These are phyloP conservation scores for Busseola fusca DNA, from an alignment of 2,888 invertebrate genomes.

Conservation along the genomic window DNA sequence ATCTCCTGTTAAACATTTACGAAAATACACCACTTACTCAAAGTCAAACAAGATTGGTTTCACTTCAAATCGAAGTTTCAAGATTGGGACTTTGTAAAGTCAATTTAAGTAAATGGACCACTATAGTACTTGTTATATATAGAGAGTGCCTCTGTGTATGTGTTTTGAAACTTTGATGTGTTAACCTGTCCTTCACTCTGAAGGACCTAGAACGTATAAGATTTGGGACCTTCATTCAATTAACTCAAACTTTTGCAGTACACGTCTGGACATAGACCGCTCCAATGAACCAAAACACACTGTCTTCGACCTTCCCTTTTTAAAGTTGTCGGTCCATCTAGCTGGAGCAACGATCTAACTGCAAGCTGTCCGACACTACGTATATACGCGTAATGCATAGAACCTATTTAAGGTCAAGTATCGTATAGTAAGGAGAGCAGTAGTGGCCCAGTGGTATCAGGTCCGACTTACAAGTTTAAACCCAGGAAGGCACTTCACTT, in stretches of 20 bases:
- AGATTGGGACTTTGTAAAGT: constrained; percentile 48
- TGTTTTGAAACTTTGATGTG: background rate
- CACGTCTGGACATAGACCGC: no score
- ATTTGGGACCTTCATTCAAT: background rate
- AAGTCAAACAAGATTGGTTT: constrained; percentile 40
- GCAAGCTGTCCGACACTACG: no score
- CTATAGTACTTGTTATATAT: constrained; percentile 20
- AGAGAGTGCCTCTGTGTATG: constrained; percentile 8
- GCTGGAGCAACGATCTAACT: no score
- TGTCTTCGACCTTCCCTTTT: background rate
- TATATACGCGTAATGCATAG: no score
- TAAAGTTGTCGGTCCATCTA: background rate
- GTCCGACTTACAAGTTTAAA: no score
- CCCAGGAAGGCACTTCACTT: no score
- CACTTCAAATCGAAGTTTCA: constrained; percentile 38
- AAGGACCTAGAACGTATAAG: background rate
- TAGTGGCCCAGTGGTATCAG: no score
- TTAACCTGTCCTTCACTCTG: no score
- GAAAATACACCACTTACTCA: constrained; percentile 30
- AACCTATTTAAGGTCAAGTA: background rate
- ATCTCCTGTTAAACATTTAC: constrained; percentile 16
- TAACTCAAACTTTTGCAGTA: background rate
- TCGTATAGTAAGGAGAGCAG: no score
- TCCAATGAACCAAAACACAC: background rate
- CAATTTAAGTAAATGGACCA: constrained; percentile 46